Evolutionary conservation across 2,888 invertebrate species (phyloP).

Genomic region (Brachyopa scutellaris): DNA sequence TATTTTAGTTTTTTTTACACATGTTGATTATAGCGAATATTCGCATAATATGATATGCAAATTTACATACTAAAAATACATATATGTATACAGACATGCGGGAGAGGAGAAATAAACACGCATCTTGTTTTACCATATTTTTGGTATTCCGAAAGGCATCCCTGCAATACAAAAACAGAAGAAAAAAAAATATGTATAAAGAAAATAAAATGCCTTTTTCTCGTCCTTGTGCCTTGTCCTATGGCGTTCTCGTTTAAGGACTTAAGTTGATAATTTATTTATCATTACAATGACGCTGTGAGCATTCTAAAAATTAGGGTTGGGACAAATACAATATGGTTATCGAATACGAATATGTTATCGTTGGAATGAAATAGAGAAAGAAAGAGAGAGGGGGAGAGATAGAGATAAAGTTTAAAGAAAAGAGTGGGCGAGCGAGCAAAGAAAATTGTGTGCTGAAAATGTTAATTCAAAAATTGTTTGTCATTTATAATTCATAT

Average conservation of each 20-base stretch:
- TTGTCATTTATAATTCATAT: slow-evolving; percentile 3
- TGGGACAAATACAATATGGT: slow-evolving; percentile 10
- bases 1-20: background rate
- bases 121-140: slow-evolving; percentile 11
- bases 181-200: background rate
- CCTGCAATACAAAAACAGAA: slow-evolving; percentile 9
- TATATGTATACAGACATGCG: too few relatives aligned
- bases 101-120: background rate
- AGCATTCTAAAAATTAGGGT: slow-evolving; percentile 12
- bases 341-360: slow-evolving; percentile 67
- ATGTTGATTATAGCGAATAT: background rate
- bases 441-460: slow-evolving; percentile 52
- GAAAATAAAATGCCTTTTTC: background rate
- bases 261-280: slow-evolving; percentile 13
- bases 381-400: slow-evolving; percentile 4
- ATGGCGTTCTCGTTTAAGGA: background rate
- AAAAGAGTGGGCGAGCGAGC: background rate
- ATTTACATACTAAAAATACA: background rate
- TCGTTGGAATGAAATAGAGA: slow-evolving; percentile 25
- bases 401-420: background rate
- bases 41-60: background rate
- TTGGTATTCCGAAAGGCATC: background rate
- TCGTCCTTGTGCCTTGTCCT: background rate
- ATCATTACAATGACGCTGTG: slow-evolving; percentile 11
- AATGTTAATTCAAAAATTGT: background rate